Percentiles rank a stretch among this genome's conserved stretches.
phyloP scores from a whole-genome alignment of 2,888 invertebrate species.

The Drosophila meridionalis region DNA sequence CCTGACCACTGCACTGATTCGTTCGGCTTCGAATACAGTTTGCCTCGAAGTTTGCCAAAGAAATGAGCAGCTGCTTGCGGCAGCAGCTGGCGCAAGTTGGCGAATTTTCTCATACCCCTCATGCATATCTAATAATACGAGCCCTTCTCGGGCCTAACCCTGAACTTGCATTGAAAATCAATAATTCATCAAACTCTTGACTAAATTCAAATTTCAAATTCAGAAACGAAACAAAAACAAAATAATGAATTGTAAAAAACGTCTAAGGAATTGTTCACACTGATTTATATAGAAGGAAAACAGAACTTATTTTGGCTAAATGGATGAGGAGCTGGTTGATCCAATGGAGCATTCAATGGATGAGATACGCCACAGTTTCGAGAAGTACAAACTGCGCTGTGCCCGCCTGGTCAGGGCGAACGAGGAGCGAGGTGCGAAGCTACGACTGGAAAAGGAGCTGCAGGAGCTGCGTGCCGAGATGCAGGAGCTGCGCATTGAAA shows the following conservation, averaged over 20 bases:
- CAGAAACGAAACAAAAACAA: background rate
- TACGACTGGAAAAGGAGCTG: constrained; percentile 19
- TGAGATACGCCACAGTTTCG: constrained; percentile 36
- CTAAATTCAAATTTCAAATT: constrained; percentile 21
- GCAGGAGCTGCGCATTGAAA: constrained; percentile 6
- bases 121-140: constrained; percentile 56
- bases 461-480: constrained; percentile 22
- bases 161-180: constrained; percentile 75
- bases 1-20: constrained; percentile 2
- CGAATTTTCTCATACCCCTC: constrained; percentile 58
- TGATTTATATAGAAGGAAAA: background rate
- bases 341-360: constrained; percentile 32
- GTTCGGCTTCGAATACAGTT: constrained; percentile 40
- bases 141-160: constrained; percentile 45
- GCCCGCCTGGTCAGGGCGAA: background rate
- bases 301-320: background rate
- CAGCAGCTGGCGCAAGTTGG: constrained; percentile 54
- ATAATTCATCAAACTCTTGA: constrained; percentile 44
- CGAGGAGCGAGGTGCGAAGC: background rate
- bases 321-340: constrained; percentile 13
- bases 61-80: constrained; percentile 66
- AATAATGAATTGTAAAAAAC: constrained; percentile 4
- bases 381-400: constrained; percentile 17
- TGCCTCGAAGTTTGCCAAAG: constrained; percentile 52
- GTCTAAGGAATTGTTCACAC: background rate